These are phyloP conservation scores for Strigamia maritima DNA, from an alignment of 2,888 invertebrate species.

Conservation along the genomic window DNA sequence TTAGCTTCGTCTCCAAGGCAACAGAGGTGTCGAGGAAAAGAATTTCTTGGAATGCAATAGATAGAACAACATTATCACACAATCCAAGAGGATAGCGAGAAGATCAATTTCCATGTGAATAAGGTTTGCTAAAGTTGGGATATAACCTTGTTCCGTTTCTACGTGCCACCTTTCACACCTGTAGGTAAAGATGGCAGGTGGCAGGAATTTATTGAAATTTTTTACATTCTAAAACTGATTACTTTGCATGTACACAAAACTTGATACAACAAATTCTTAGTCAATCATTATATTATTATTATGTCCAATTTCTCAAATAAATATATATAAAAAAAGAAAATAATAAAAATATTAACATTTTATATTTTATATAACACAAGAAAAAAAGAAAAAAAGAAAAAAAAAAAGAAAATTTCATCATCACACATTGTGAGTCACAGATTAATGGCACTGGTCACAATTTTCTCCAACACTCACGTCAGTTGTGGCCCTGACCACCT, in stretches of 20 bases:
- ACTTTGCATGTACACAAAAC: background rate
- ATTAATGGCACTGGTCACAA: slow-evolving; percentile 26
- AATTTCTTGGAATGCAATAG: background rate
- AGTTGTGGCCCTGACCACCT: slow-evolving; percentile 18
- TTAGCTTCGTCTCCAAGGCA: background rate
- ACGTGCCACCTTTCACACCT: slow-evolving; percentile 6
- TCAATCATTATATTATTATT: background rate
- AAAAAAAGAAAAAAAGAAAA: background rate
- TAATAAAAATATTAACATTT: no score
- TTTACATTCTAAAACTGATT: slow-evolving; percentile 10
- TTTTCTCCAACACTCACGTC: slow-evolving; percentile 19
- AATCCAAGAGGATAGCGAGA: background rate
- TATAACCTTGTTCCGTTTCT: background rate
- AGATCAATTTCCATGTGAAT: slow-evolving; percentile 15
- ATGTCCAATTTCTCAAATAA: background rate
- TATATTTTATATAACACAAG: background rate
- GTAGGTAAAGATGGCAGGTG: background rate
- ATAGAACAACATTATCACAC: slow-evolving; percentile 5
- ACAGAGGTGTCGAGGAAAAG: background rate
- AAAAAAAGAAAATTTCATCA: background rate
- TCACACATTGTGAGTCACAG: slow-evolving; percentile 7
- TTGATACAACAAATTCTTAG: background rate
- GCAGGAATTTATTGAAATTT: slow-evolving; percentile 10
- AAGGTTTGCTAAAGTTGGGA: background rate
- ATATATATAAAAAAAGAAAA: no score